Evolutionary conservation across 92 coral and sea anemone species (phyloP).

Genomic region (Zoanthus sociatus): DNA sequence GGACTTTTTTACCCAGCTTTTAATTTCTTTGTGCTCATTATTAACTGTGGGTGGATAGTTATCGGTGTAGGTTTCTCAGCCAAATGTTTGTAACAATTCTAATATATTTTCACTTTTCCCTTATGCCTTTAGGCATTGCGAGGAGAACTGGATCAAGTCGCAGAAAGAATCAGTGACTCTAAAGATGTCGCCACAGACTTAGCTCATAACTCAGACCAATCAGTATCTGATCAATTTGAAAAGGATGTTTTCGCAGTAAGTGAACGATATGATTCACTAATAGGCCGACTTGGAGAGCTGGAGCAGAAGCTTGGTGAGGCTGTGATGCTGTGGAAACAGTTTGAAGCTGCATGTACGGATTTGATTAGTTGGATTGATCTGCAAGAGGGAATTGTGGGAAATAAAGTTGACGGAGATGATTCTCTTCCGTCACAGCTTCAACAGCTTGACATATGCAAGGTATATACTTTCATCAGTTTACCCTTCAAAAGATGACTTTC

Average conservation of each 20-base stretch:
- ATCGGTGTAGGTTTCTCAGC: too few relatives aligned
- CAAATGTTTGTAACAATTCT: too few relatives aligned
- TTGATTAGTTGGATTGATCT: constrained; percentile 83
- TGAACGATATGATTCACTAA: constrained; percentile 70
- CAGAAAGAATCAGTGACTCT: constrained; percentile 76
- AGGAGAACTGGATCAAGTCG: constrained; percentile 71
- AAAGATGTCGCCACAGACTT: constrained; percentile 84
- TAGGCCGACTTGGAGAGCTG: constrained; percentile 65
- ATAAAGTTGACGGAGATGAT: constrained; percentile 65
- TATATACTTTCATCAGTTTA: constrained; percentile 6
- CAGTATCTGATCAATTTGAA: constrained; percentile 77
- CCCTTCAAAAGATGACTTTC: too few relatives aligned
- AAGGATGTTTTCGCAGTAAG: constrained; percentile 68
- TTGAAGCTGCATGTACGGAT: constrained; percentile 86
- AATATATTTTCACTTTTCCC: neutral
- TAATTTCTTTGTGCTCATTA: too few relatives aligned
- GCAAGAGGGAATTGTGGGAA: constrained; percentile 74
- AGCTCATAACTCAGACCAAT: constrained; percentile 81
- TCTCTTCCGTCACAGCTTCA: constrained; percentile 79
- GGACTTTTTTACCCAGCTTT: too few relatives aligned
- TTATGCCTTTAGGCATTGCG: constrained; percentile 55
- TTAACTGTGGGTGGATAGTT: too few relatives aligned
- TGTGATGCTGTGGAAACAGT: constrained; percentile 75
- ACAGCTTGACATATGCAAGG: constrained; percentile 88
- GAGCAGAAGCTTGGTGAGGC: constrained; percentile 69